A percentile compares a stretch with the other conserved stretches of the same genome.
phyloP scores from a whole-genome alignment of 2,113 vertebrate species.

The Larimichthys crocea region DNA sequence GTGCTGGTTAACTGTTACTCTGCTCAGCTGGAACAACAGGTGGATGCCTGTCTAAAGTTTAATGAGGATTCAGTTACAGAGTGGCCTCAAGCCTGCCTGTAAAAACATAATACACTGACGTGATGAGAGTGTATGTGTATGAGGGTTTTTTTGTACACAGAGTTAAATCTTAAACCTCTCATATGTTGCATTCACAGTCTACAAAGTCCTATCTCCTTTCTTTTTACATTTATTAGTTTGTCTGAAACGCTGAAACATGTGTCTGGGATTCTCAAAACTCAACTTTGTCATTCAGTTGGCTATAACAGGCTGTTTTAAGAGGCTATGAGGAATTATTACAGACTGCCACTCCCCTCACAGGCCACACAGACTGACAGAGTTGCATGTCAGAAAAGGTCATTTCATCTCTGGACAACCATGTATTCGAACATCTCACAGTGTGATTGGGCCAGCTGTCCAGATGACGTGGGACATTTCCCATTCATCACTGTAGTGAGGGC shows the following conservation, averaged over 20 bases:
- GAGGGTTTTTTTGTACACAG: neutral
- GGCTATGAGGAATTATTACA: constrained; percentile 3
- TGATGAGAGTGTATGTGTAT: neutral
- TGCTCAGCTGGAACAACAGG: constrained; percentile 38
- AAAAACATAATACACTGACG: constrained; percentile 63
- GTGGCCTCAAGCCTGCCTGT: constrained; percentile 22
- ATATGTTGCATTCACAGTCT: neutral
- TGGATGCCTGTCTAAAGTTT: constrained; percentile 44
- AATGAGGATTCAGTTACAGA: constrained; percentile 44
- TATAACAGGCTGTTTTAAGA: constrained; percentile 1
- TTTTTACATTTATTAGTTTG: constrained; percentile 5
- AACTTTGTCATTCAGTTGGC: neutral
- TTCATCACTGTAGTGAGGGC: neutral
- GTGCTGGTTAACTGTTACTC: constrained; percentile 25
- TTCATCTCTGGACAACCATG: constrained; percentile 1
- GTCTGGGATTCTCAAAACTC: neutral
- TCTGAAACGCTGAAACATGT: constrained; percentile 17
- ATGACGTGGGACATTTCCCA: constrained; percentile 24
- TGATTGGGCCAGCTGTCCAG: constrained; percentile 13
- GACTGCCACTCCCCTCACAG: neutral
- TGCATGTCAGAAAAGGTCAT: constrained; percentile 9
- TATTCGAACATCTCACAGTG: constrained; percentile 4
- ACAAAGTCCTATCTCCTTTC: neutral
- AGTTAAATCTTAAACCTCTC: constrained; percentile 14
- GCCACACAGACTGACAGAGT: neutral